phyloP scores from a whole-genome alignment of 2,113 vertebrate genomes.

The Psettodes erumei region DNA sequence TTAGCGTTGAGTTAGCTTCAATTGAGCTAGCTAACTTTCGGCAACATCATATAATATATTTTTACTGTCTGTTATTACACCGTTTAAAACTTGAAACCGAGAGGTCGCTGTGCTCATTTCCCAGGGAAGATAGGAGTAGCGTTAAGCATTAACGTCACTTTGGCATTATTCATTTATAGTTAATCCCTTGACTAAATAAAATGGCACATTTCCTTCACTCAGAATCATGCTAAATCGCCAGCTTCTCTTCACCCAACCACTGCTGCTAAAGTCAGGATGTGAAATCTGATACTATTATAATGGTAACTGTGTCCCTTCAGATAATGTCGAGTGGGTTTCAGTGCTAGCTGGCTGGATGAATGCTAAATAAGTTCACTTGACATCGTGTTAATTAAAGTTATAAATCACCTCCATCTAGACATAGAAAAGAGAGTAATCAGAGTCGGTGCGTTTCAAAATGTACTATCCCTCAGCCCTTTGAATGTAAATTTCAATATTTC shows the following conservation, averaged over 20 bases:
- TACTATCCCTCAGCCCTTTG: neutral
- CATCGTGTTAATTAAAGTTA: neutral
- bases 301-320: neutral
- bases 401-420: neutral
- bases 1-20: conserved; percentile 3
- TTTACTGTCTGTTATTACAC: no score
- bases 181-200: neutral
- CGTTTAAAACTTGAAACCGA: accelerated
- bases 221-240: neutral
- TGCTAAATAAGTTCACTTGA: neutral
- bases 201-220: neutral
- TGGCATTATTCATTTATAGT: neutral
- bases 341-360: neutral
- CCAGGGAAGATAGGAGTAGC: no score
- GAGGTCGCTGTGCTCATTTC: neutral
- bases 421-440: no score
- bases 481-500: neutral
- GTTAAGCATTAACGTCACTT: neutral
- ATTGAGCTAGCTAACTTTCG: neutral
- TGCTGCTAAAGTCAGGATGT: neutral
- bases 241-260: neutral
- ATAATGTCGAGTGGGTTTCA: neutral
- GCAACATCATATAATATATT: neutral
- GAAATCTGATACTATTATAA: neutral
- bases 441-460: neutral